Conservation (phyloP, 92 coral and sea anemone species). For the Parazoanthus darwini region DNA sequence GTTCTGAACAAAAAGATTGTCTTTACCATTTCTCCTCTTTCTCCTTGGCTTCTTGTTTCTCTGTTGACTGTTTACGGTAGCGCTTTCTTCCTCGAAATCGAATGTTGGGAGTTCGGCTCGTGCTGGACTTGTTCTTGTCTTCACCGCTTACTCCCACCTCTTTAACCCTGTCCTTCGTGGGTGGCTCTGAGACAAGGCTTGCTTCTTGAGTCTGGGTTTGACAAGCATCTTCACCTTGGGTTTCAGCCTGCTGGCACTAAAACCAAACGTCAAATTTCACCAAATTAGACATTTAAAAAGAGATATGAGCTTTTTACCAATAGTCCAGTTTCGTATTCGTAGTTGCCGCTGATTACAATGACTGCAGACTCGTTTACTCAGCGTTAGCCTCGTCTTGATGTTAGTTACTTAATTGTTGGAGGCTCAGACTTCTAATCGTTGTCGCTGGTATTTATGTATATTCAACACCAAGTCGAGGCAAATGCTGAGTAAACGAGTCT, state of each 20-base stretch:
- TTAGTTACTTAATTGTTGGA: too few relatives aligned
- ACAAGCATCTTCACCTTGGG: background rate
- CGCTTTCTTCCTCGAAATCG: conserved; percentile 34
- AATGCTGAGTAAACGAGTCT: too few relatives aligned
- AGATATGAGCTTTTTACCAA: background rate
- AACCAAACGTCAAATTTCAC: background rate
- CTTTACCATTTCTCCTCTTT: conserved; percentile 34
- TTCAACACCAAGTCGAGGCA: too few relatives aligned
- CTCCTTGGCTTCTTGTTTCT: conserved; percentile 14
- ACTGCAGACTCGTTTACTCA: too few relatives aligned
- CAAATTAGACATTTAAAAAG: background rate
- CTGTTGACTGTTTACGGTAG: conserved; percentile 20
- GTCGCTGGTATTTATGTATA: too few relatives aligned
- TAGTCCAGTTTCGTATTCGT: too few relatives aligned
- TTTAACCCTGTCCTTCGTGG: conserved; percentile 10
- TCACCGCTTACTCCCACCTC: background rate
- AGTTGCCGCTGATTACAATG: too few relatives aligned
- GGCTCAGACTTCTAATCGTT: too few relatives aligned
- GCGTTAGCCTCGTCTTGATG: too few relatives aligned
- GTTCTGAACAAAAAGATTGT: background rate
- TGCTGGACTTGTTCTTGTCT: background rate
- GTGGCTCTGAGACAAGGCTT: background rate
- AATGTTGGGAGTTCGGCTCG: conserved; percentile 7
- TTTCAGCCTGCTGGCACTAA: background rate
- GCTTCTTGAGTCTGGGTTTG: conserved; percentile 5